Evolutionary conservation across 1,140 invertebrate genomes (phyloP), one percentile per base, ranked within the genome.

Genomic region (Andricus grossulariae): DNA sequence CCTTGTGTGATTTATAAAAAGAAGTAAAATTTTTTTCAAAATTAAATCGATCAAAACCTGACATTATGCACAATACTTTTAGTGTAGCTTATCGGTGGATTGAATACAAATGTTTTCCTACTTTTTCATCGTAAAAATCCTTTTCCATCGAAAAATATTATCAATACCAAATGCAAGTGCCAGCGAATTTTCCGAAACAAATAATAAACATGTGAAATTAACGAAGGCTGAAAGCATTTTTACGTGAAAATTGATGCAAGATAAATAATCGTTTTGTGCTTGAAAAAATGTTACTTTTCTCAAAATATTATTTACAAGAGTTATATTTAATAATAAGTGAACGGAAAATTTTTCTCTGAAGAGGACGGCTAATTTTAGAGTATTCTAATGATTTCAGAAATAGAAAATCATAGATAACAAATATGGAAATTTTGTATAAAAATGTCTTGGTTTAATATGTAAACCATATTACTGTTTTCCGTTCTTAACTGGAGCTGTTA

Each of bases 161-260:
- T 66, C 57, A 66, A 39, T 66, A 66, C 57, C 57, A 66, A 60
- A 66, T 66, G 25, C 57, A 66, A 60, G 57, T 66, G 57, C 21
- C 21, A 66, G 57, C 13, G 57, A 66, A 66, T 66, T 66, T 66
- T 66, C 57, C 57, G 25, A 32, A 32, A 12, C 16, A 15, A 66
- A 66, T 66, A 66, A 66, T 66, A 66, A 66, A 66, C 57, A 66
- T 66, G 25, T 66, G 57, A 66, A 66, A 66, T 66, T 66, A 66
- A 66, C 57, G 39, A 13, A 66, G 25, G 39, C 57, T 66, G 57
- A 66, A 66, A 66, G 57, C 57, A 66, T 66, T 66, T 66, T 66
- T 66, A 66, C 57, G 57, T 32, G 21, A 25, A 66, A 66, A 66
- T 66, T 13, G 25, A 66, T 25, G 25, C 21, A 66, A 66, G 12